A percentile compares a stretch with the other conserved stretches of the same genome.
These are phyloP conservation scores for Darevskia mixta DNA, from an alignment of 2,797 vertebrate species.

Conservation along the genomic window DNA sequence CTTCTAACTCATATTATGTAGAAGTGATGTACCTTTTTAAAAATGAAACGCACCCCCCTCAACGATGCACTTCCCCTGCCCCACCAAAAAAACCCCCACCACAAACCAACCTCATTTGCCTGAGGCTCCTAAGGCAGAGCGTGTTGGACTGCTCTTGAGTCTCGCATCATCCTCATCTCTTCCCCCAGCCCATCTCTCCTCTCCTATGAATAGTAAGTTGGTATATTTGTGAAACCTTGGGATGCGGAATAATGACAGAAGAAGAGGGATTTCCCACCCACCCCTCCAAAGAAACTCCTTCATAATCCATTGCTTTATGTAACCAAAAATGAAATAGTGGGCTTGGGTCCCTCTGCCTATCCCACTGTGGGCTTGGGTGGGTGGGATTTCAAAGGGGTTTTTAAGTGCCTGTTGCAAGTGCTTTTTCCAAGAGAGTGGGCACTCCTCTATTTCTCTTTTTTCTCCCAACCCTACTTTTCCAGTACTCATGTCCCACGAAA, in stretches of 20 bases:
- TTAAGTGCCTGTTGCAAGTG: conserved; percentile 37
- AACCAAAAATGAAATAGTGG: conserved; percentile 29
- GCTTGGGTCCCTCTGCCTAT: background rate
- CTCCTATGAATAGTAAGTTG: background rate
- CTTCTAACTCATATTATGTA: no score
- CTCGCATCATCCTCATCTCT: background rate
- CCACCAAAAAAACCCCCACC: background rate
- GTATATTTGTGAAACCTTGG: background rate
- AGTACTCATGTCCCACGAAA: background rate
- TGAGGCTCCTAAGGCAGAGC: background rate
- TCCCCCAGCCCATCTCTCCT: no score
- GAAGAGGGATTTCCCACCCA: no score
- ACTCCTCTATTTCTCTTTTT: background rate
- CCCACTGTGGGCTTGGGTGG: background rate
- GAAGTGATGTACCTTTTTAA: background rate
- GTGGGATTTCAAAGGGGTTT: background rate
- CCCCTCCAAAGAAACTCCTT: background rate
- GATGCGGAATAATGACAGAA: background rate
- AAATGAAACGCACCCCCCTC: background rate
- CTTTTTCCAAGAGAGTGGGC: conserved; percentile 22
- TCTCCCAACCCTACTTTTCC: background rate
- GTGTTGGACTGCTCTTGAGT: background rate
- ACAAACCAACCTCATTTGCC: no score
- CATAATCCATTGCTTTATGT: conserved; percentile 13
- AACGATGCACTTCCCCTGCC: no score